A percentile compares a stretch with the other conserved stretches of the same genome.
Conservation (phyloP, 2,113 vertebrate species). For the Aix galericulata region DNA sequence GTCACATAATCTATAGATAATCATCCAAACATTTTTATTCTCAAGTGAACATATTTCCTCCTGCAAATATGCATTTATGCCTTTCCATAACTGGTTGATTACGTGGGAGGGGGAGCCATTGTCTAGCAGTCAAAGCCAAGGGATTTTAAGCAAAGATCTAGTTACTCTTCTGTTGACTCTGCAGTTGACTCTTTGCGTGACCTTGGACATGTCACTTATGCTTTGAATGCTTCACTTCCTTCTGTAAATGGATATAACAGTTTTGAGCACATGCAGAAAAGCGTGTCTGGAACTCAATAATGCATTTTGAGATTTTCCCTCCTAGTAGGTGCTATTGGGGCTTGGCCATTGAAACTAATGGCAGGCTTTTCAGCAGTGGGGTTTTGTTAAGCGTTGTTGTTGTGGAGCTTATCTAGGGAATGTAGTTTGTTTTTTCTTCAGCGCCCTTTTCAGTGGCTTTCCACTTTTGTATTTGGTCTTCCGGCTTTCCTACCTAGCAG, state of each 20-base stretch:
- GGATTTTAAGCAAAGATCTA: conserved; percentile 56
- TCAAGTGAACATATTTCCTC: conserved; percentile 43
- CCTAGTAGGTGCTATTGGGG: not conserved
- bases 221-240: conserved; percentile 57
- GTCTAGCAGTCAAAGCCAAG: conserved; percentile 66
- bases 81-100: conserved; percentile 62
- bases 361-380: not conserved
- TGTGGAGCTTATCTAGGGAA: not conserved
- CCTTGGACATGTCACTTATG: conserved; percentile 58
- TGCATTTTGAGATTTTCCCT: not conserved
- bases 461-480: not conserved
- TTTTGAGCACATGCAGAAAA: not conserved
- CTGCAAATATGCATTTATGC: conserved; percentile 52
- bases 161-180: conserved; percentile 61
- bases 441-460: not conserved
- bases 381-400: rapidly evolving
- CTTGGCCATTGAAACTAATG: not conserved
- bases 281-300: not conserved
- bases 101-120: conserved; percentile 67
- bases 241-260: conserved; percentile 29
- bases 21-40: conserved; percentile 55
- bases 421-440: not conserved
- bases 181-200: conserved; percentile 60
- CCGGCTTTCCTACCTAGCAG: not conserved
- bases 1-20: conserved; percentile 60